Evolutionary conservation across 2,888 invertebrate species (phyloP).

Genomic region (Apomyelois bistriatella): DNA sequence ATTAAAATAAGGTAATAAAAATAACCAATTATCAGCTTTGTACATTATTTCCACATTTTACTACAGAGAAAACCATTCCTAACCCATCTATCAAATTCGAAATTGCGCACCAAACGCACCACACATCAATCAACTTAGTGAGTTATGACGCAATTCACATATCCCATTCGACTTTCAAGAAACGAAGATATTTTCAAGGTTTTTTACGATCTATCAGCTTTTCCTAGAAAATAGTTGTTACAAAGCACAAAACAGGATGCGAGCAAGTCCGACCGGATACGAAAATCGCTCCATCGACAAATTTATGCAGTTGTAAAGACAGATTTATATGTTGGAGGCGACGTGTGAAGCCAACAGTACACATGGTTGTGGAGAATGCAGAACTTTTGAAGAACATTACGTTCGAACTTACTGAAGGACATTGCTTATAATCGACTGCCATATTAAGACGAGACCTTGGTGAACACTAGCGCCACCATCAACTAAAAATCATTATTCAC

Average conservation of each 20-base stretch:
- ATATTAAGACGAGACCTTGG: no score
- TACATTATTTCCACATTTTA: no score
- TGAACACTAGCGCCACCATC: no score
- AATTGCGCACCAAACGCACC: background rate
- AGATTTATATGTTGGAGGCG: constrained; percentile 66
- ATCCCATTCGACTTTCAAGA: constrained; percentile 3
- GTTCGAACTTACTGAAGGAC: no score
- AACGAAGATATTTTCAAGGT: constrained; percentile 10
- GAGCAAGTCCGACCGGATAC: constrained; percentile 61
- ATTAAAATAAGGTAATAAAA: no score
- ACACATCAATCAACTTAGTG: background rate
- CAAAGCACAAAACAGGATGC: constrained; percentile 55
- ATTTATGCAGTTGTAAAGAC: constrained; percentile 73
- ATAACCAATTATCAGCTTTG: no score
- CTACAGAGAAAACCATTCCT: background rate
- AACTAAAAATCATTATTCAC: no score
- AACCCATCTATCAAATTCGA: background rate
- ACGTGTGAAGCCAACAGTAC: constrained; percentile 50
- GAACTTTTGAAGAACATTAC: background rate
- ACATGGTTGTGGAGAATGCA: constrained; percentile 24
- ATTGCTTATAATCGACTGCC: no score
- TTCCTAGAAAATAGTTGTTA: constrained; percentile 46
- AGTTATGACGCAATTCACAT: constrained; percentile 7
- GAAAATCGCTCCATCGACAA: constrained; percentile 71
- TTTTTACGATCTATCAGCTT: constrained; percentile 26